Evolutionary conservation across 2,888 invertebrate genomes (phyloP).

Genomic region (Heliconius ismenius): DNA sequence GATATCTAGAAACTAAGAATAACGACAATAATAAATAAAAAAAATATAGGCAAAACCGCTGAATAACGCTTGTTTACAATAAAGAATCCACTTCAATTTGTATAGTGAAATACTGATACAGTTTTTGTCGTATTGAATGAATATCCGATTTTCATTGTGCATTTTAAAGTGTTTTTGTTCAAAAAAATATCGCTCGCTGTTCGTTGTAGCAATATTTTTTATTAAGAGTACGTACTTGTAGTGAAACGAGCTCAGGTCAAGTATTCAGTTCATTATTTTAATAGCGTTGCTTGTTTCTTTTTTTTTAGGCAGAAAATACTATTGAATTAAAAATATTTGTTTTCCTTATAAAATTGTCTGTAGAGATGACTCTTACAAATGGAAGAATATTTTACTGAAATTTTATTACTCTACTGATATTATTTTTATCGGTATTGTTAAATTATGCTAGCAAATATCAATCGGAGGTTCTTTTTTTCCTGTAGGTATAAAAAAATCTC

Average conservation of each 20-base stretch:
- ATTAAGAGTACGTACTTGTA: slow-evolving; percentile 27
- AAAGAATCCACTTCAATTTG: slow-evolving; percentile 16
- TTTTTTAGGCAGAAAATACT: slow-evolving; percentile 3
- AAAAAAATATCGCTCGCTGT: slow-evolving; percentile 22
- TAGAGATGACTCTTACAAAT: not conserved
- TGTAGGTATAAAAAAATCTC: no score
- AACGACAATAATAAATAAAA: not conserved
- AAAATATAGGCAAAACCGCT: not conserved
- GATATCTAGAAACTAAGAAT: not conserved
- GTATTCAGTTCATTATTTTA: slow-evolving; percentile 37
- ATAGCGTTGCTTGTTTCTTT: slow-evolving; percentile 29
- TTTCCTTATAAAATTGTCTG: not conserved
- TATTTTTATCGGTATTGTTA: no score
- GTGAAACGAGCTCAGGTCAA: slow-evolving; percentile 35
- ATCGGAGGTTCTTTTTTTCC: no score
- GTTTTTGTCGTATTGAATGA: slow-evolving; percentile 18
- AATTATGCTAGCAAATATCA: no score
- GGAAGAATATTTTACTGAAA: no score
- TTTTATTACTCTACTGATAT: no score
- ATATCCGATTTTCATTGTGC: slow-evolving; percentile 22
- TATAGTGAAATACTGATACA: slow-evolving; percentile 16
- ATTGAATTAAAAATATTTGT: not conserved
- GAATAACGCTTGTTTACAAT: slow-evolving; percentile 5
- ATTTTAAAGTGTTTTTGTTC: slow-evolving; percentile 9
- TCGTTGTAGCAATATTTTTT: slow-evolving; percentile 28